Conservation (phyloP, 2,113 vertebrate species). For the Onychorhynchus coronatus region DNA sequence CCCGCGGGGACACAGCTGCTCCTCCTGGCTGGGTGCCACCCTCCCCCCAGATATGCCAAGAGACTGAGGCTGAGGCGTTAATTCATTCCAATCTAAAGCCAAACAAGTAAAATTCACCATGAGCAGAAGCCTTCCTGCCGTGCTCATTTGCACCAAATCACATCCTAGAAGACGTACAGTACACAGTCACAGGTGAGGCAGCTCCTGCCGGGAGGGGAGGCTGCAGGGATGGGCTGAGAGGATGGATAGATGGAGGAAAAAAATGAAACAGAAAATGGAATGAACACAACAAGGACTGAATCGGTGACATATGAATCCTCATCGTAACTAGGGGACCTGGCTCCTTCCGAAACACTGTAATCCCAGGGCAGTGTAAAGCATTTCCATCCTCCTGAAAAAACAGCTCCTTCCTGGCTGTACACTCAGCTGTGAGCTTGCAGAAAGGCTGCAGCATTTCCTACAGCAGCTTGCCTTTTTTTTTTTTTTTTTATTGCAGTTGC, state of each 20-base stretch:
- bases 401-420: background rate
- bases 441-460: conserved; percentile 37
- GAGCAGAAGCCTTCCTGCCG: background rate
- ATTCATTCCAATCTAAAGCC: background rate
- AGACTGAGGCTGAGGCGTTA: background rate
- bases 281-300: background rate
- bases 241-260: background rate
- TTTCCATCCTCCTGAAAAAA: background rate
- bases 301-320: background rate
- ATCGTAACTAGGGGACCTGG: background rate
- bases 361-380: background rate
- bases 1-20: background rate
- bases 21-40: background rate
- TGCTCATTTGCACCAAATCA: background rate
- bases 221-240: background rate
- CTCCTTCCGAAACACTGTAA: background rate
- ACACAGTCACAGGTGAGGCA: background rate
- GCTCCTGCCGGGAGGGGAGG: background rate
- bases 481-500: background rate
- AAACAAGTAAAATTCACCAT: background rate
- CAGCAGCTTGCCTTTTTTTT: background rate
- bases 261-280: background rate
- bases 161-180: background rate
- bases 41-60: background rate
- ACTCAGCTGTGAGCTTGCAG: conserved; percentile 3